phyloP scores from a whole-genome alignment of 2,113 vertebrate species.

The Hyla sarda region DNA sequence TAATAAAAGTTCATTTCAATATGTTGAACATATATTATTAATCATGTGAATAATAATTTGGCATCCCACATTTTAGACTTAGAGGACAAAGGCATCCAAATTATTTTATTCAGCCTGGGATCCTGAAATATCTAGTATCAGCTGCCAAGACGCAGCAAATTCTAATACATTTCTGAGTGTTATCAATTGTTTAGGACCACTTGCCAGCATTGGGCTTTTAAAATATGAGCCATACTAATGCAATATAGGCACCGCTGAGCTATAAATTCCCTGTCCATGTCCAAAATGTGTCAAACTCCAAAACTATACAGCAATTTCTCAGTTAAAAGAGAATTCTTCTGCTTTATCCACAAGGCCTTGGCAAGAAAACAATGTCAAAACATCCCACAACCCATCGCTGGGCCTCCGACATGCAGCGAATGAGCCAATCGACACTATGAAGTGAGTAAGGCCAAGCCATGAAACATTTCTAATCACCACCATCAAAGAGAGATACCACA shows the following conservation, averaged over 20 bases:
- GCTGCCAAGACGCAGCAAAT: neutral
- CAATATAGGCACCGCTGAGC: neutral
- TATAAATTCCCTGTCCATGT: neutral
- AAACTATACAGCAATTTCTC: neutral
- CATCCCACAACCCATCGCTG: conserved; percentile 16
- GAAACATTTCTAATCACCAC: conserved; percentile 22
- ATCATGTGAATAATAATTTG: too few species aligned
- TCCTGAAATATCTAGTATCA: too few species aligned
- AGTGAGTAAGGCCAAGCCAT: conserved; percentile 10
- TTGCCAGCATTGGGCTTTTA: neutral
- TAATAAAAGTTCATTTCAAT: too few species aligned
- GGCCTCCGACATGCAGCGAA: conserved; percentile 12
- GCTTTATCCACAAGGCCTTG: conserved; percentile 25
- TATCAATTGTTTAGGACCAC: neutral
- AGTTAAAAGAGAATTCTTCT: neutral
- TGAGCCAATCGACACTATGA: conserved; percentile 35
- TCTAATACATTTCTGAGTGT: neutral
- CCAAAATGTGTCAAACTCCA: neutral
- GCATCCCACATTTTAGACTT: too few species aligned
- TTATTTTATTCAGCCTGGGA: too few species aligned
- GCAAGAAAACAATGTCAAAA: conserved; percentile 34
- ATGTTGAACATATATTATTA: too few species aligned
- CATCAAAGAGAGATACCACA: neutral
- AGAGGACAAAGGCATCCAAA: too few species aligned
- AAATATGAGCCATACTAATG: neutral